Conservation (phyloP, 2,888 invertebrate genomes). For the Caenorhabditis parvicauda region DNA sequence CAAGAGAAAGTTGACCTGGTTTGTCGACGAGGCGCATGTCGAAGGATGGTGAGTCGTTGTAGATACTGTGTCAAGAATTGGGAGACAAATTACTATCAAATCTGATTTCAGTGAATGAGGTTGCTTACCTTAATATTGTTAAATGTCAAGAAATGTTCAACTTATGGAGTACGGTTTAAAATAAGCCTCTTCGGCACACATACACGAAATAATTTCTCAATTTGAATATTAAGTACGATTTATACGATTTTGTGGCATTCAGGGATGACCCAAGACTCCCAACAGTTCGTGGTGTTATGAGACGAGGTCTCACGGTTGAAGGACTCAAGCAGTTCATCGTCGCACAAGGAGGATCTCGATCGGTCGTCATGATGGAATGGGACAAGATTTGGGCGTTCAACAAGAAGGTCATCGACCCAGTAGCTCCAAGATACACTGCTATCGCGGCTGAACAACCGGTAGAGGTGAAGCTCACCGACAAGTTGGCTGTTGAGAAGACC, state of each 20-base stretch:
- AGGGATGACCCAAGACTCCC: conserved; percentile 97
- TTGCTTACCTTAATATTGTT: no score
- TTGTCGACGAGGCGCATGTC: conserved; percentile 87
- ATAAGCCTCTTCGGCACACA: no score
- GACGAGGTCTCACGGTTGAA: conserved; percentile 95
- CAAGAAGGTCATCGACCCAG: conserved; percentile 95
- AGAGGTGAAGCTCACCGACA: conserved; percentile 72
- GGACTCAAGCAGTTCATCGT: conserved; percentile 93
- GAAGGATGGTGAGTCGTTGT: conserved; percentile 79
- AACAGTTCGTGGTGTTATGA: conserved; percentile 90
- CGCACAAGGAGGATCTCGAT: conserved; percentile 90
- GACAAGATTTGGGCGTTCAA: conserved; percentile 99
- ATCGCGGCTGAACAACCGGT: conserved; percentile 63
- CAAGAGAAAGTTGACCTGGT: conserved; percentile 95
- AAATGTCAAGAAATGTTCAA: no score
- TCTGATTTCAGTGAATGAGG: no score
- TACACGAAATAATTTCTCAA: background rate
- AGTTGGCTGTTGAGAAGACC: conserved; percentile 18
- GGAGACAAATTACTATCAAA: background rate
- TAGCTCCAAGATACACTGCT: conserved; percentile 72
- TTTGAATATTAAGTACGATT: background rate
- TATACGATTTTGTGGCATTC: no score
- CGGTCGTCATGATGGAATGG: conserved; percentile 99
- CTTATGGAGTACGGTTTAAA: no score
- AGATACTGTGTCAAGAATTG: no score